phyloP scores from a whole-genome alignment of 2,888 invertebrate genomes.

The Limnephilus lunatus region DNA sequence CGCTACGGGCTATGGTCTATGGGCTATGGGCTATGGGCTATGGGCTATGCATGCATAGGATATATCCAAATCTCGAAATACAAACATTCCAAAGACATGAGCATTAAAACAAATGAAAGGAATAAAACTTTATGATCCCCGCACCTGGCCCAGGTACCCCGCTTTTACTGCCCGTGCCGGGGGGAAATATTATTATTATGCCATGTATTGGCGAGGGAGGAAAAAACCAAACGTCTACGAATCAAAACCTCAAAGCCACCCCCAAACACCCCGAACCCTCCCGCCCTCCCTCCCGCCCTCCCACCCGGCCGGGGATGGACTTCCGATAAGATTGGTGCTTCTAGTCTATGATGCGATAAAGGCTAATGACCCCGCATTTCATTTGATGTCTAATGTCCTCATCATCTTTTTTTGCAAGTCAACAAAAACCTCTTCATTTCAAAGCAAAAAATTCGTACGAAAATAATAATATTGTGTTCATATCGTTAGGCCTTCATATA shows the following conservation, averaged over 20 bases:
- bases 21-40: not conserved
- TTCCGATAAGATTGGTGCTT: not conserved
- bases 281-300: not conserved
- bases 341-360: slow-evolving; percentile 19
- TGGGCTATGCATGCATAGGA: slow-evolving; percentile 29
- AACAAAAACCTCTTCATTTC: not conserved
- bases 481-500: not conserved
- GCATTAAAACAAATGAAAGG: slow-evolving; percentile 67
- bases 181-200: slow-evolving; percentile 63
- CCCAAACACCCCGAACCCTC: not conserved
- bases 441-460: no score
- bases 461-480: not conserved
- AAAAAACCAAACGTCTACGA: slow-evolving; percentile 61
- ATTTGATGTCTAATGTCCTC: not conserved
- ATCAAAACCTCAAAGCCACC: slow-evolving; percentile 54
- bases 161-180: slow-evolving; percentile 62
- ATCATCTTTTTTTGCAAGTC: not conserved
- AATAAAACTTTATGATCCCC: slow-evolving; percentile 66
- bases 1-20: not conserved
- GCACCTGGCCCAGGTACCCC: slow-evolving; percentile 64
- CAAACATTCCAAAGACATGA: slow-evolving; percentile 65
- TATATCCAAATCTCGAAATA: slow-evolving; percentile 56
- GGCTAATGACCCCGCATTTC: not conserved
- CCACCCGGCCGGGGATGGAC: not conserved
- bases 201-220: slow-evolving; percentile 62